Conservation (phyloP, 2,888 invertebrate species). For the Gastrophysa polygoni region DNA sequence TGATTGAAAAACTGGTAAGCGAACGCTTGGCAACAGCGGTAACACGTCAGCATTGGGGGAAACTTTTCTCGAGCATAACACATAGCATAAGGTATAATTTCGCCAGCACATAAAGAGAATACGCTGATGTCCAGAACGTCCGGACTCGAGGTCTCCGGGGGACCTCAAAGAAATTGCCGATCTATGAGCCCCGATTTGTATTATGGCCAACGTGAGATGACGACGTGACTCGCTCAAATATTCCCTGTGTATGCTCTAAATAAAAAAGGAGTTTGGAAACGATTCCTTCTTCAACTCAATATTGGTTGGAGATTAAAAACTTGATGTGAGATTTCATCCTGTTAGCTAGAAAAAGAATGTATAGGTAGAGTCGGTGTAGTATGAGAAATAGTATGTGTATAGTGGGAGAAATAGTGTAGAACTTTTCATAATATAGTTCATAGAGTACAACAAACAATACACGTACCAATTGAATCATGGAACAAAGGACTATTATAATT, state of each 20-base stretch:
- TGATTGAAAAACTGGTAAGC: not conserved
- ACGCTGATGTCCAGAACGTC: slow-evolving; percentile 56
- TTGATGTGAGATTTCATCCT: too few species aligned
- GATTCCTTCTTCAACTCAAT: not conserved
- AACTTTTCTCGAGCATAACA: slow-evolving; percentile 41
- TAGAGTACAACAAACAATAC: too few species aligned
- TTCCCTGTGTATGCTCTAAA: not conserved
- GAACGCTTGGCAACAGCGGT: slow-evolving; percentile 3
- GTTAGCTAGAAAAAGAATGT: too few species aligned
- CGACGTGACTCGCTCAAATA: not conserved
- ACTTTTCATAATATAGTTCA: too few species aligned
- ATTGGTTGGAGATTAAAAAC: too few species aligned
- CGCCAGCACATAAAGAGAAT: slow-evolving; percentile 59
- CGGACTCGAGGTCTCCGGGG: slow-evolving; percentile 51
- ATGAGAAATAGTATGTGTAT: too few species aligned
- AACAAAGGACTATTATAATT: too few species aligned
- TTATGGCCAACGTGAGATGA: slow-evolving; percentile 44
- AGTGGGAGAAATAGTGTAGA: too few species aligned
- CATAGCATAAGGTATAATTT: slow-evolving; percentile 59
- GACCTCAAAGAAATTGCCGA: slow-evolving; percentile 60
- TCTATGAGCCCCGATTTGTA: slow-evolving; percentile 58
- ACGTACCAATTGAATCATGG: too few species aligned
- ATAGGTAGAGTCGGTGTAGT: too few species aligned
- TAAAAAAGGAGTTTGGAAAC: not conserved
- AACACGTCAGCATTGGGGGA: slow-evolving; percentile 10